A percentile compares a stretch with the other conserved stretches of the same genome.
These are phyloP conservation scores for Ammodramus savannarum DNA, from an alignment of 2,113 vertebrate genomes.

Conservation along the genomic window DNA sequence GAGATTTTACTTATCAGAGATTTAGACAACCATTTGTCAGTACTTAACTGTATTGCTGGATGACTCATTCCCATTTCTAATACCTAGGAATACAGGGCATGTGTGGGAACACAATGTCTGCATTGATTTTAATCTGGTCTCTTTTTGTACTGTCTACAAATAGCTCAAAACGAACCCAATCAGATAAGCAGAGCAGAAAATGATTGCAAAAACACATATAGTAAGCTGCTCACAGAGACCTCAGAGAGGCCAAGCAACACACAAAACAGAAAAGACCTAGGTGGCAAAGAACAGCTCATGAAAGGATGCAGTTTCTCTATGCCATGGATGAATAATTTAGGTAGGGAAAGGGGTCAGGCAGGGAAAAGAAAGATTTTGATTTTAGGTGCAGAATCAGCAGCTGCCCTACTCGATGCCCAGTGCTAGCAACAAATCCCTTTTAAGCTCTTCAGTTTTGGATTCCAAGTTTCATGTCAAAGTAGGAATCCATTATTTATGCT, in stretches of 20 bases:
- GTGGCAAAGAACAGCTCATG: background rate
- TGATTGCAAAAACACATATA: constrained; percentile 26
- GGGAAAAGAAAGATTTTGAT: background rate
- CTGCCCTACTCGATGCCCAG: background rate
- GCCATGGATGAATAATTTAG: background rate
- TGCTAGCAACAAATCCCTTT: background rate
- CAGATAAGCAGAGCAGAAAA: constrained; percentile 39
- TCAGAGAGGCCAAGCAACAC: background rate
- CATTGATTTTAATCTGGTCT: constrained; percentile 58
- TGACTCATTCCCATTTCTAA: constrained; percentile 45
- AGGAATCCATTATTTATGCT: background rate
- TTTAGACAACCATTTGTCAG: constrained; percentile 56
- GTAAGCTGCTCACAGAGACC: background rate
- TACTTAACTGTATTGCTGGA: constrained; percentile 31
- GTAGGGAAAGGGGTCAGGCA: background rate
- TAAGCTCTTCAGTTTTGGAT: background rate
- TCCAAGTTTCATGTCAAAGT: background rate
- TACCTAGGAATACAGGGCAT: constrained; percentile 50
- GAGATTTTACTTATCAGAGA: constrained; percentile 45
- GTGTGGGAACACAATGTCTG: constrained; percentile 17
- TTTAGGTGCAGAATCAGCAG: background rate
- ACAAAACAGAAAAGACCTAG: background rate
- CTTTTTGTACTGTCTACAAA: constrained; percentile 45
- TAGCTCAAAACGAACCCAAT: constrained; percentile 12
- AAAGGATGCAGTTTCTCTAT: background rate